Evolutionary conservation across 2,797 vertebrate species (phyloP), one percentile per base, ranked within the genome.

Genomic region (Borostomias antarcticus): DNA sequence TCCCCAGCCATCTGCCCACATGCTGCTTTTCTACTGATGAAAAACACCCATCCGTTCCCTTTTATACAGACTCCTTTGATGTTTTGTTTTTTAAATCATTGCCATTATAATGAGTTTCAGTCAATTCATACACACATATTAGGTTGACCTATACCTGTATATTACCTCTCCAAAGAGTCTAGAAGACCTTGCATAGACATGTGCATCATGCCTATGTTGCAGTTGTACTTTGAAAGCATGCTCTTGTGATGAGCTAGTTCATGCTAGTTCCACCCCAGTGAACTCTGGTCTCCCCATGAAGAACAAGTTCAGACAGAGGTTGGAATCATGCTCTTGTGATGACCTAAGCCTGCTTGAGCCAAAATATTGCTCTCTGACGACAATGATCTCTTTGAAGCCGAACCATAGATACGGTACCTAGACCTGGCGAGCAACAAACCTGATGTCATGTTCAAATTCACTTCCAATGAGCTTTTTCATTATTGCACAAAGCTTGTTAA

Each of bases 1-100:
- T 66, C 63, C 66, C 4, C 47, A 25, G 56, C 69, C 72, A 64
- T 81, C 66, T 63, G 75, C 53, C 57, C 57, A 56, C 66, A 76
- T 51, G 26, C 47, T 43, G 30, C 70, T 54, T 43, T 53, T 13
- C 30, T n/a, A 17, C 64, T 35, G 51, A 68, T 53, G 26, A 61
- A 33, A 58, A 37, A 50, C 61, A 58, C 7, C 23, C 50, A 59
- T 47, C 62, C 48, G n/a, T 19, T 10, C 8, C 6, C 17, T 47
- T 68, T 45, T 23, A 52, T 52, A 61, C 48, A 37, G 58, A 26
- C 45, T 52, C 59, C n/a, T n/a, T n/a, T n/a, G n/a, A n/a, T n/a
- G n/a, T n/a, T n/a, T n/a, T n/a, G n/a, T 19, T 11, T 7, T 48
- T 61, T 17, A 53, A 59, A 54, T 56, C 45, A 40, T 35, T 61